Evolutionary conservation across 2,113 vertebrate genomes (phyloP).

Genomic region (Vimba vimba): DNA sequence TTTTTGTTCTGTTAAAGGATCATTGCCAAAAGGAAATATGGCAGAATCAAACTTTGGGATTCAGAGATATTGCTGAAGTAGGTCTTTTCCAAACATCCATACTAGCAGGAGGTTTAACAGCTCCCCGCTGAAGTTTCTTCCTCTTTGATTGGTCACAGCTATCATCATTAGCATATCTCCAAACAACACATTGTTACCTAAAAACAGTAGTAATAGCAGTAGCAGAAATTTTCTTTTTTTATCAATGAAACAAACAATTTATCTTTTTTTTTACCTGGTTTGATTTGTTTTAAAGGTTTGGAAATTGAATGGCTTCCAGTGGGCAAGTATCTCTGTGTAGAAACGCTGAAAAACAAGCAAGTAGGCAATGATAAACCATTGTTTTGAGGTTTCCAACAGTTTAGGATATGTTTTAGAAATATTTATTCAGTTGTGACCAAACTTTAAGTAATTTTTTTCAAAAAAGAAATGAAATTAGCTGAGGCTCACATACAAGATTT

Average conservation of each 20-base stretch:
- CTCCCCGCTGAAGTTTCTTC: not conserved
- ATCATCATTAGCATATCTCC: conserved; percentile 21
- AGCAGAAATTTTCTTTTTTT: not conserved
- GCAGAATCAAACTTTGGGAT: not conserved
- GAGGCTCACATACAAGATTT: no score
- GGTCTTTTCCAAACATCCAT: not conserved
- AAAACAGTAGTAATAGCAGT: not conserved
- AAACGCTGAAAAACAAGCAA: not conserved
- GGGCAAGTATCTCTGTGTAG: not conserved
- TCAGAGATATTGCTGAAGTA: not conserved
- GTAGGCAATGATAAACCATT: not conserved
- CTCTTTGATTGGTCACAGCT: conserved; percentile 11
- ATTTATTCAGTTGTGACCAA: no score
- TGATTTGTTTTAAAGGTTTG: not conserved
- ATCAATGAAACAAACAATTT: not conserved
- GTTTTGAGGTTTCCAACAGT: not conserved
- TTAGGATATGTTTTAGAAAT: not conserved
- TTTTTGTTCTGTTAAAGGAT: not conserved
- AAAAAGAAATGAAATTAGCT: no score
- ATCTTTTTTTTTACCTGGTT: not conserved
- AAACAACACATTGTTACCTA: conserved; percentile 19
- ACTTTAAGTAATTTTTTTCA: no score
- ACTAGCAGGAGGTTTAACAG: not conserved
- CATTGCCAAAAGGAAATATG: not conserved
- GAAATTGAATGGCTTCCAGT: not conserved